A percentile compares a stretch with the other conserved stretches of the same genome.
These are phyloP conservation scores for Nysson spinosus DNA, from an alignment of 2,888 invertebrate species.

Conservation along the genomic window DNA sequence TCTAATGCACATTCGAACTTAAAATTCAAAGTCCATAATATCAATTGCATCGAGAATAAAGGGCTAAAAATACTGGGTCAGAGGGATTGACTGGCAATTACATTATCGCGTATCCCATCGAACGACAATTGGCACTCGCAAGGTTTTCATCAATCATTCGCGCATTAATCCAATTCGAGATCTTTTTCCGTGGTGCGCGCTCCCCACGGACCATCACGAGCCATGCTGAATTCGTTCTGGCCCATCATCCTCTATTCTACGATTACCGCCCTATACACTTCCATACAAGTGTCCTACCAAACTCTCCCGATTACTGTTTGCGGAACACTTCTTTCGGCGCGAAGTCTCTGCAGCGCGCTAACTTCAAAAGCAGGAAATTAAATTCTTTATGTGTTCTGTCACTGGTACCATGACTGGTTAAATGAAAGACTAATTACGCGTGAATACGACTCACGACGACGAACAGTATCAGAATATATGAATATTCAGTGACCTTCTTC, in stretches of 20 bases:
- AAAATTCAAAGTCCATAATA: too few relatives aligned
- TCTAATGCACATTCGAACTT: too few relatives aligned
- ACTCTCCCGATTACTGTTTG: too few relatives aligned
- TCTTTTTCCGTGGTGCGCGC: conserved; percentile 25
- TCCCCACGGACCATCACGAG: conserved; percentile 33
- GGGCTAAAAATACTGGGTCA: neutral
- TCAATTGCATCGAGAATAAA: neutral
- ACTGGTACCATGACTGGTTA: too few relatives aligned
- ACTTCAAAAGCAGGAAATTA: too few relatives aligned
- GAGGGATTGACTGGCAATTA: conserved; percentile 17
- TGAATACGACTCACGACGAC: too few relatives aligned
- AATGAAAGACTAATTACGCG: too few relatives aligned
- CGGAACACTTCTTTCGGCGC: too few relatives aligned
- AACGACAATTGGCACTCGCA: conserved; percentile 5
- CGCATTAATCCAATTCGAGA: conserved; percentile 56
- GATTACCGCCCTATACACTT: neutral
- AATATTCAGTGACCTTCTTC: too few relatives aligned
- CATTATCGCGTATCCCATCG: conserved; percentile 1
- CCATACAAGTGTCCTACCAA: neutral
- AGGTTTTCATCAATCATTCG: conserved; percentile 53
- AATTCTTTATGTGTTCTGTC: too few relatives aligned
- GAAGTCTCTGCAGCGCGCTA: too few relatives aligned
- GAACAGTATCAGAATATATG: too few relatives aligned
- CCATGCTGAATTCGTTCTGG: conserved; percentile 21
- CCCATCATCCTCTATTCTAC: conserved; percentile 1